Conservation (phyloP, 2,888 invertebrate species). For the Drosophila monieri region DNA sequence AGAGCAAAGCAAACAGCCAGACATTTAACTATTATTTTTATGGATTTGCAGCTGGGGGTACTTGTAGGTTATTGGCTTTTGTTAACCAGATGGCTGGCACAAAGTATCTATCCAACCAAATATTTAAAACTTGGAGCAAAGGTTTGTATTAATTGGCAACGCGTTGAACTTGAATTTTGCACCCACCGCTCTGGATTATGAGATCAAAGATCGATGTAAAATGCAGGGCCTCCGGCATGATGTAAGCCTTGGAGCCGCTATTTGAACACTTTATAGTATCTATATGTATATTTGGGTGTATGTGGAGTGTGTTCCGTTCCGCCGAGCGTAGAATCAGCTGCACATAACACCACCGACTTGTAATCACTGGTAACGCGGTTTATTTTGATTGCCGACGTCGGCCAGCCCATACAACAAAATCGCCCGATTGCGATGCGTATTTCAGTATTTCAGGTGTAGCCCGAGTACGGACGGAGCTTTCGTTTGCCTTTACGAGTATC, state of each 20-base stretch:
- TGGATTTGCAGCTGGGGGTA: neutral
- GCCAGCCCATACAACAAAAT: neutral
- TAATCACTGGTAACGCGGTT: constrained; percentile 43
- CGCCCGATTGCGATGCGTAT: constrained; percentile 16
- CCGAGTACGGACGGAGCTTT: constrained; percentile 14
- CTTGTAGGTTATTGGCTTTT: neutral
- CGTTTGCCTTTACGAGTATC: constrained; percentile 5
- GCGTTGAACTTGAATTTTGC: constrained; percentile 9
- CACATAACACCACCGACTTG: constrained; percentile 35
- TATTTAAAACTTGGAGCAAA: no score
- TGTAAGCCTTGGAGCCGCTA: constrained; percentile 18
- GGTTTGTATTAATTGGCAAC: neutral
- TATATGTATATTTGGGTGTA: neutral
- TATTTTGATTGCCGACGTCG: constrained; percentile 20
- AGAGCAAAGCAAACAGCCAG: neutral
- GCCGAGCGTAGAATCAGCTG: constrained; percentile 25
- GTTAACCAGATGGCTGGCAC: neutral
- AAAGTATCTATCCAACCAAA: neutral
- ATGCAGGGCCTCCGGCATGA: constrained; percentile 67
- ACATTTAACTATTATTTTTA: neutral
- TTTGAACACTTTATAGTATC: neutral
- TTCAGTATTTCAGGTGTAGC: constrained; percentile 34
- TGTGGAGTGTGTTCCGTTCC: constrained; percentile 21
- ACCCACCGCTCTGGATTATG: constrained; percentile 71
- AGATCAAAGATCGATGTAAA: constrained; percentile 76